Percentiles rank a stretch among this genome's conserved stretches.
phyloP scores from a whole-genome alignment of 2,888 invertebrate species.

The Ophion obscuratus region DNA sequence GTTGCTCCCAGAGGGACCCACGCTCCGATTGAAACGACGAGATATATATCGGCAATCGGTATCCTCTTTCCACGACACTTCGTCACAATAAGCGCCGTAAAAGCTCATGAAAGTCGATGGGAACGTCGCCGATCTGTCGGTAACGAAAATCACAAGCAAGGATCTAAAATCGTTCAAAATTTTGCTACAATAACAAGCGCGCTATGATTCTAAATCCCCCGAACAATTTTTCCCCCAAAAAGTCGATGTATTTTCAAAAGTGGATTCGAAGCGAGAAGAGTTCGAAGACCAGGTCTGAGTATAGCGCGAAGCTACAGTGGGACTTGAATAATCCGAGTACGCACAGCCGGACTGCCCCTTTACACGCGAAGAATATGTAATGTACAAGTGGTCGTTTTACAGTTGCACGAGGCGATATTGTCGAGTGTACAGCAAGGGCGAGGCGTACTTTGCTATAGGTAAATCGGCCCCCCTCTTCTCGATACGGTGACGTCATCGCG shows the following conservation, averaged over 20 bases:
- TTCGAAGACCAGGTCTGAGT: neutral
- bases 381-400: neutral
- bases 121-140: neutral
- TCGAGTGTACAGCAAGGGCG: conserved; percentile 17
- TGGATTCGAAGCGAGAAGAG: neutral
- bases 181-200: neutral
- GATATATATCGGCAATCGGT: neutral
- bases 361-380: neutral
- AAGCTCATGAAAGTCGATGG: neutral
- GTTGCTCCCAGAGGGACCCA: neutral
- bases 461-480: conserved; percentile 64
- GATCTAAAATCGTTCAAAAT: neutral
- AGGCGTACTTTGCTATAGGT: conserved; percentile 50
- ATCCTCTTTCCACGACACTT: neutral
- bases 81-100: neutral
- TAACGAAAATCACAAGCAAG: neutral
- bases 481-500: conserved; percentile 60
- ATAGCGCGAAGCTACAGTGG: neutral
- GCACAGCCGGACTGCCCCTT: neutral
- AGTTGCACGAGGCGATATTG: neutral
- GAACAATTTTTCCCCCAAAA: neutral
- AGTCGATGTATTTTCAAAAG: neutral
- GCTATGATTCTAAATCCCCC: neutral
- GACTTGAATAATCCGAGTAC: neutral
- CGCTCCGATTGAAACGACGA: neutral